A percentile compares a stretch with the other conserved stretches of the same genome.
Evolutionary conservation across 2,888 invertebrate species (phyloP).

Genomic region (Mantis religiosa): DNA sequence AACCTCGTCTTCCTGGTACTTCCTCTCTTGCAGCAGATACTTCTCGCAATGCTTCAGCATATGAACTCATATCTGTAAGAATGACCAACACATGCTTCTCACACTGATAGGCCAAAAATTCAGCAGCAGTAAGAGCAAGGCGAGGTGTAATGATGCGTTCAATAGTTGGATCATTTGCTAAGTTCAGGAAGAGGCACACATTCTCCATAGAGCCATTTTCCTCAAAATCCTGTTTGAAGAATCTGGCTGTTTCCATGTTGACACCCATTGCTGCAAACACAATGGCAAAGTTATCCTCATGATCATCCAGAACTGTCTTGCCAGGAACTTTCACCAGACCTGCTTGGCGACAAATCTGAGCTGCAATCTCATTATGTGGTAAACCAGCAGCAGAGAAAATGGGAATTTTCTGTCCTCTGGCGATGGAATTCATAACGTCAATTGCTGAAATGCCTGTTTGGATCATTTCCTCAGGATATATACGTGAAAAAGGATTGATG

Average conservation of each 20-base stretch:
- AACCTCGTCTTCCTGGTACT: slow-evolving; percentile 99
- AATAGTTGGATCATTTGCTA: slow-evolving; percentile 99
- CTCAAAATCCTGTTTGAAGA: slow-evolving; percentile 99
- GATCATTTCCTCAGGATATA: slow-evolving; percentile 99
- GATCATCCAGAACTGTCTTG: slow-evolving; percentile 90
- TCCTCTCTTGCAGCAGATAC: slow-evolving; percentile 98
- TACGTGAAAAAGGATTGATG: slow-evolving; percentile 99
- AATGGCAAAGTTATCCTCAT: slow-evolving; percentile 98
- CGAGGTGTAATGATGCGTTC: slow-evolving; percentile 99
- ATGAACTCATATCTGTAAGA: slow-evolving; percentile 99
- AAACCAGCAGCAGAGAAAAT: slow-evolving; percentile 99
- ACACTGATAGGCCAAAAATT: slow-evolving; percentile 99
- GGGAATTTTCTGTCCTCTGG: slow-evolving; percentile 99
- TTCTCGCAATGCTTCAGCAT: slow-evolving; percentile 98
- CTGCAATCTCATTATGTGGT: slow-evolving; percentile 98
- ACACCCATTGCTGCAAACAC: slow-evolving; percentile 99
- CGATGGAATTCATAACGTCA: slow-evolving; percentile 99
- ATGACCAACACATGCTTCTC: slow-evolving; percentile 99
- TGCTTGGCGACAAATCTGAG: slow-evolving; percentile 99
- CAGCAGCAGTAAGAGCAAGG: slow-evolving; percentile 95
- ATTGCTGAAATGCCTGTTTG: slow-evolving; percentile 98
- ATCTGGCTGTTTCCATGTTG: slow-evolving; percentile 97
- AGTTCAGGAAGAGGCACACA: slow-evolving; percentile 97
- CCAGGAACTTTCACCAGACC: slow-evolving; percentile 91
- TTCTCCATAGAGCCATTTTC: slow-evolving; percentile 99